Evolutionary conservation across 2,113 vertebrate species (phyloP).

Genomic region (Platichthys stellatus): DNA sequence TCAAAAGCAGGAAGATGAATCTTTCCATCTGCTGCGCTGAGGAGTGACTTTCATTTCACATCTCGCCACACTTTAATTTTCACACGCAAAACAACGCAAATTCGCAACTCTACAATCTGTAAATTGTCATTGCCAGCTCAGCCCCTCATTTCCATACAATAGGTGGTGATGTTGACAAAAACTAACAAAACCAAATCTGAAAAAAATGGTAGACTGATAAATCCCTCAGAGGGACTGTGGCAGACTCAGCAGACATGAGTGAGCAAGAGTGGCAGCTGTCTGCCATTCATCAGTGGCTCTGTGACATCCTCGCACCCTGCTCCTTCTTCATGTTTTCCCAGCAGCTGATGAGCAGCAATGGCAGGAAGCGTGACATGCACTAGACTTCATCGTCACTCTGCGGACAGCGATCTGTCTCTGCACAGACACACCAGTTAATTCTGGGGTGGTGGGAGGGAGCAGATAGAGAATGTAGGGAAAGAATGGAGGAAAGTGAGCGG

Average conservation of each 20-base stretch:
- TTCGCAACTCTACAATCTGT: conserved; percentile 12
- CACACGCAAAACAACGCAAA: conserved; percentile 37
- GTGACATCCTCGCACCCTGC: conserved; percentile 41
- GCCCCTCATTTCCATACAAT: conserved; percentile 15
- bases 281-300: conserved; percentile 50
- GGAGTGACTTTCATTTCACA: conserved; percentile 48
- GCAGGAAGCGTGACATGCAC: conserved; percentile 43
- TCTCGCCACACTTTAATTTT: conserved; percentile 36
- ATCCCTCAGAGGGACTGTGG: conserved; percentile 35
- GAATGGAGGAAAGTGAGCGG: not conserved
- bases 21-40: conserved; percentile 51
- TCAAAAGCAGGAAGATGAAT: conserved; percentile 69
- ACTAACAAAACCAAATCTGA: not conserved
- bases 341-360: conserved; percentile 40
- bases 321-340: conserved; percentile 35
- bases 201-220: conserved; percentile 22
- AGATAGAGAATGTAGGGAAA: not conserved
- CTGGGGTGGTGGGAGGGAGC: not conserved
- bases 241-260: conserved; percentile 63
- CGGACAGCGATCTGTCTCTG: conserved; percentile 20
- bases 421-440: conserved; percentile 5
- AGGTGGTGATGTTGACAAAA: conserved; percentile 9
- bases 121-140: conserved; percentile 27
- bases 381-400: conserved; percentile 12
- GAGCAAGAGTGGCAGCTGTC: conserved; percentile 50